Evolutionary conservation across 1,140 invertebrate genomes (phyloP).

Genomic region (Panagrolaimus sp.): DNA sequence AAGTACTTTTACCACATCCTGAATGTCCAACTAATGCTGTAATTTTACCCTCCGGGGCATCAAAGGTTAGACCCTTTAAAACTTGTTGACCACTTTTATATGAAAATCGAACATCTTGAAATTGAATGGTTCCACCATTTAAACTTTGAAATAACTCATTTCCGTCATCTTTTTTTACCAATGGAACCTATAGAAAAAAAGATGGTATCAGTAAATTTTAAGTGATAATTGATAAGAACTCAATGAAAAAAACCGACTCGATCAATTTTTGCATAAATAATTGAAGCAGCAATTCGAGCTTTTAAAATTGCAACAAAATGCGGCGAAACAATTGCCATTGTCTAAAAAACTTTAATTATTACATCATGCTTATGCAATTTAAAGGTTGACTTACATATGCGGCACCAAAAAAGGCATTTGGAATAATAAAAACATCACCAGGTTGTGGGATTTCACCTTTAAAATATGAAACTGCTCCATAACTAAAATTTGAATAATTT

Average conservation of each 20-base stretch:
- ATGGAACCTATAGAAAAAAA: background rate
- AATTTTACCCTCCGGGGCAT: constrained; percentile 58
- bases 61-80: constrained; percentile 21
- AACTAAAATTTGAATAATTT: background rate
- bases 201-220: too few species aligned
- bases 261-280: background rate
- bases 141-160: background rate
- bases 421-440: constrained; percentile 1
- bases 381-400: too few species aligned
- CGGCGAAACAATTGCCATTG: background rate
- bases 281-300: background rate
- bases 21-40: constrained; percentile 61
- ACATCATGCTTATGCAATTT: too few species aligned
- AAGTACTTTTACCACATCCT: constrained; percentile 62
- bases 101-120: background rate
- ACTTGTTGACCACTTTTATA: background rate
- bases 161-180: background rate
- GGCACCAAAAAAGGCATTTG: background rate
- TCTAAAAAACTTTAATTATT: too few species aligned
- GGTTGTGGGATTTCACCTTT: background rate
- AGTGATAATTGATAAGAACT: background rate
- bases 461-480: background rate
- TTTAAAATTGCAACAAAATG: background rate
- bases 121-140: background rate
- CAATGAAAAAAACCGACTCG: background rate